Conservation (phyloP, 2,113 vertebrate species). For the Centrocercus urophasianus region DNA sequence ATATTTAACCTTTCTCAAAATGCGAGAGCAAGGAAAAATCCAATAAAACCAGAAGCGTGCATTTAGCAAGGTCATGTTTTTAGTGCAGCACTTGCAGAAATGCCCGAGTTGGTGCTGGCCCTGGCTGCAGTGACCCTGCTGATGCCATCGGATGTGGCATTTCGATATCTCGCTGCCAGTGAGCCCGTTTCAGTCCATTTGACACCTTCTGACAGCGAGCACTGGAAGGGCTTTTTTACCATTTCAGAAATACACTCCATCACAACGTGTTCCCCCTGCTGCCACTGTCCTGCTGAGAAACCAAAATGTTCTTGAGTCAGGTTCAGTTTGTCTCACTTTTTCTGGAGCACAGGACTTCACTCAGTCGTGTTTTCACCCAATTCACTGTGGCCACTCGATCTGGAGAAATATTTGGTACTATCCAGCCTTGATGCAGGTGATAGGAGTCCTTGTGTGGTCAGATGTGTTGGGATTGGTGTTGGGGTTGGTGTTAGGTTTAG, state of each 20-base stretch:
- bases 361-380: background rate
- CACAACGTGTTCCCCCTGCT: conserved; percentile 11
- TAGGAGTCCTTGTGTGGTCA: background rate
- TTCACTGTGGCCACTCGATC: background rate
- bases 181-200: background rate
- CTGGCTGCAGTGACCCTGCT: background rate
- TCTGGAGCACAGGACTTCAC: background rate
- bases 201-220: background rate
- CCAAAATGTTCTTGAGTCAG: conserved; percentile 14
- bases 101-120: rapidly evolving
- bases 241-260: background rate
- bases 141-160: background rate
- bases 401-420: background rate
- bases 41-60: background rate
- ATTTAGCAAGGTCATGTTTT: rapidly evolving
- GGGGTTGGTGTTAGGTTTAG: no score
- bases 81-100: rapidly evolving
- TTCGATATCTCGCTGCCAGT: background rate
- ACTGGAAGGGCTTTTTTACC: background rate
- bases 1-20: conserved; percentile 42
- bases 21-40: background rate
- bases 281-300: conserved; percentile 21
- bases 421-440: background rate
- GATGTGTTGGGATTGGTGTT: background rate
- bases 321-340: background rate